phyloP scores from a whole-genome alignment of 1,140 invertebrate genomes.

The Papilio polyxenes region DNA sequence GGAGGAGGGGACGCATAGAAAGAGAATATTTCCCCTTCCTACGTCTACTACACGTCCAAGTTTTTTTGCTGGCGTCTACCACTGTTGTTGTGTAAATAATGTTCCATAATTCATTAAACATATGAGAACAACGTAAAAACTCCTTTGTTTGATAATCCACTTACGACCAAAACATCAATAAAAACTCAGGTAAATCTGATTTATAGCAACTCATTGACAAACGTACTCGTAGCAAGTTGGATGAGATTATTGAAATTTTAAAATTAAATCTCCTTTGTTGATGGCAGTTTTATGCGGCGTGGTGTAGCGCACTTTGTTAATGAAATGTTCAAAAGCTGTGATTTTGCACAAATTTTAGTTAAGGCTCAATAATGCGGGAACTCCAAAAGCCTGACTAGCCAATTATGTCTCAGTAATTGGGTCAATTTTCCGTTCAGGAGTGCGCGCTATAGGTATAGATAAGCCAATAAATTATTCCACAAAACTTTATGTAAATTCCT shows the following conservation, averaged over 20 bases:
- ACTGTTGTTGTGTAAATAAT: neutral
- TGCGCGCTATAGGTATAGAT: slow-evolving; percentile 17
- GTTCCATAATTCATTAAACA: neutral
- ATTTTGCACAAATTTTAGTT: slow-evolving; percentile 38
- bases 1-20: too few species aligned
- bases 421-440: slow-evolving; percentile 37
- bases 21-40: too few species aligned
- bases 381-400: slow-evolving; percentile 37
- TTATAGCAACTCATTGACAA: slow-evolving; percentile 17
- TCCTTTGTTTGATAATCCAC: neutral
- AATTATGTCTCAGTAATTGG: slow-evolving; percentile 37
- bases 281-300: slow-evolving; percentile 30
- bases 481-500: neutral
- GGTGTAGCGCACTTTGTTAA: slow-evolving; percentile 36
- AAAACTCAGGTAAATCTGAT: neutral
- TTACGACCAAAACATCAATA: neutral
- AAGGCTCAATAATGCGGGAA: slow-evolving; percentile 38
- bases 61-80: too few species aligned
- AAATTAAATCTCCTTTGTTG: slow-evolving; percentile 30
- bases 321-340: slow-evolving; percentile 40
- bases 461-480: slow-evolving; percentile 23
- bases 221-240: neutral
- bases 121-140: neutral
- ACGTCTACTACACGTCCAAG: too few species aligned
- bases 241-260: slow-evolving; percentile 31